Conservation (phyloP, 2,888 invertebrate species). For the Xanthia togata region DNA sequence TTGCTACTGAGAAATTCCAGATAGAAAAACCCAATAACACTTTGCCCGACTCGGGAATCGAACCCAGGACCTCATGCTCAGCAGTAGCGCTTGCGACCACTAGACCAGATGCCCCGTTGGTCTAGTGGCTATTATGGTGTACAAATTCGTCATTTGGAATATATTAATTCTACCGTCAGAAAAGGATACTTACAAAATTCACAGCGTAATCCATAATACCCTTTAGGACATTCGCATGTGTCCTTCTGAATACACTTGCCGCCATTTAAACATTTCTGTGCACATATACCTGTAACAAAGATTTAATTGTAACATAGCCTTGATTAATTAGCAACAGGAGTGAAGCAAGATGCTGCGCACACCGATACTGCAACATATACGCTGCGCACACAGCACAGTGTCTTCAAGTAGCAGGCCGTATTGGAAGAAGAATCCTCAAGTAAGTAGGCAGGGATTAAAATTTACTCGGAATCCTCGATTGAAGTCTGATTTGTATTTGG, state of each 20-base stretch:
- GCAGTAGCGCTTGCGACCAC: too few species aligned
- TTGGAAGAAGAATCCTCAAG: constrained; percentile 87
- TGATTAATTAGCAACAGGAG: constrained; percentile 57
- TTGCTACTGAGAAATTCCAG: too few species aligned
- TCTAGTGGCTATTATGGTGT: too few species aligned
- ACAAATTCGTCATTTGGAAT: too few species aligned
- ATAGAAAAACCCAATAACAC: too few species aligned
- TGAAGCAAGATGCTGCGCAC: constrained; percentile 74
- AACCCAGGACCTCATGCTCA: too few species aligned
- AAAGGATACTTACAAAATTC: constrained; percentile 95
- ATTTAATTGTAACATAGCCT: background rate
- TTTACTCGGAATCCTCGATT: background rate
- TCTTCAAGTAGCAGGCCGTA: constrained; percentile 72
- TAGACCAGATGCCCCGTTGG: too few species aligned
- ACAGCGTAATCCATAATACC: constrained; percentile 96
- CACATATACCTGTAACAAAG: constrained; percentile 94
- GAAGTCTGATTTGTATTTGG: background rate
- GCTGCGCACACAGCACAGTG: constrained; percentile 75
- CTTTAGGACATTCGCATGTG: constrained; percentile 97
- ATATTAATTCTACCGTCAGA: too few species aligned
- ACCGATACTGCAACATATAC: constrained; percentile 74
- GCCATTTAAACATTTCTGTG: constrained; percentile 97
- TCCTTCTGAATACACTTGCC: constrained; percentile 98
- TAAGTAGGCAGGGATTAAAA: constrained; percentile 66
- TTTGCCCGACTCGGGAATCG: too few species aligned